These are phyloP conservation scores for Phymastichus coffea DNA, from an alignment of 1,140 invertebrate genomes.

Conservation along the genomic window DNA sequence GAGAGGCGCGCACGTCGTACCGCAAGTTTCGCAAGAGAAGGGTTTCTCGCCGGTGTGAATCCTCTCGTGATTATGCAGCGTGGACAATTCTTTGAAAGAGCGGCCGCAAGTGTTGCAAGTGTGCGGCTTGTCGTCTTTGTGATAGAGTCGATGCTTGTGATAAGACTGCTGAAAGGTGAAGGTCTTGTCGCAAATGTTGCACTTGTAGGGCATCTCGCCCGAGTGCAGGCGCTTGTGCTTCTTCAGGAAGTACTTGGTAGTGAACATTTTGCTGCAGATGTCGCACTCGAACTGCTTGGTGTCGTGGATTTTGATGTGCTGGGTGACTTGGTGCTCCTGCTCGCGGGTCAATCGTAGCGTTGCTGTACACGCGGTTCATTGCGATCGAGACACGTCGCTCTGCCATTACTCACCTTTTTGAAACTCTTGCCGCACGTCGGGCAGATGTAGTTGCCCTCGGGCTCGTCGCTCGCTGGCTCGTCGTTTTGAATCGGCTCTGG, in stretches of 20 bases:
- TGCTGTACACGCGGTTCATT: too few relatives aligned
- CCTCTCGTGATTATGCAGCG: conserved; percentile 82
- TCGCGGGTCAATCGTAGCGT: conserved; percentile 1
- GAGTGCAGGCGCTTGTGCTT: conserved; percentile 83
- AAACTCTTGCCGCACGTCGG: conserved; percentile 58
- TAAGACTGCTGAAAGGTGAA: conserved; percentile 92
- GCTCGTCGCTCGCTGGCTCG: neutral
- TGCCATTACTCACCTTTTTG: conserved; percentile 50
- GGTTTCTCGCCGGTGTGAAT: conserved; percentile 91
- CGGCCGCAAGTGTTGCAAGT: conserved; percentile 76
- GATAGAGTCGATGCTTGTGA: conserved; percentile 84
- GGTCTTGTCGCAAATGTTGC: conserved; percentile 80
- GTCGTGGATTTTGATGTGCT: conserved; percentile 61
- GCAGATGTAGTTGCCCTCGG: conserved; percentile 45
- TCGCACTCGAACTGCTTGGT: conserved; percentile 79
- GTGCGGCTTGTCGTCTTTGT: conserved; percentile 84
- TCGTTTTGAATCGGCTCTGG: too few relatives aligned
- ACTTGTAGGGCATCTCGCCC: conserved; percentile 86
- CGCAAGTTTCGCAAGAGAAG: conserved; percentile 87
- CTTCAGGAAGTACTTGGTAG: conserved; percentile 86
- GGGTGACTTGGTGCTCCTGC: conserved; percentile 59
- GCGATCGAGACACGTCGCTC: too few relatives aligned
- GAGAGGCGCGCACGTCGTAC: too few relatives aligned
- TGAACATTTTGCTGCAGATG: conserved; percentile 80
- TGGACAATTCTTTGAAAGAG: conserved; percentile 85